Base-by-base conservation (phyloP, 2,797 vertebrate species). In the Thunnus albacares region DNA sequence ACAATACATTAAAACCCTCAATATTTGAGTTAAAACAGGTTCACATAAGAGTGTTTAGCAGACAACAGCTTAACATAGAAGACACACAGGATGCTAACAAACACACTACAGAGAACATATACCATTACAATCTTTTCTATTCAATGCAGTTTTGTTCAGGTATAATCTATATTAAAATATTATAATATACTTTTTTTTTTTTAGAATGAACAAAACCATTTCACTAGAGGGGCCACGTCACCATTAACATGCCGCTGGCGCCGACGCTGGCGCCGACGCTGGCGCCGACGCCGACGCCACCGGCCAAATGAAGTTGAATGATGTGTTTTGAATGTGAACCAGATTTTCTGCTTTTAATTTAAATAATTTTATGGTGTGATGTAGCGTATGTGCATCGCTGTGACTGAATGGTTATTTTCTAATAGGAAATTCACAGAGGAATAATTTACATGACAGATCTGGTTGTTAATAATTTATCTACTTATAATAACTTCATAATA, bases 391-490 rank as follows among this genome's bases (percentile, higher is more conserved):
- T 49, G 45, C 13, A 66, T 35, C 12, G 10, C 20, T n/a, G 26
- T 4, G 52, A 55, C 51, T 55, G 51, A 45, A 47, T 45, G 14
- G 4, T 13, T 6, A 60, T 41, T 56, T 56, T 68, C 10, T 22
- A 55, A 30, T 41, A 47, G 24, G 2, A 30, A 43, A 12, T 24
- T 71, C 28, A 59, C 45, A 49, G 17, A 47, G 61, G 12, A 49
- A 30, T 13, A 35, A 77, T 77, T 73, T 52, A 17, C 24, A 45
- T 22, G 30, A 33, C 30, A 6, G 53, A 30, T 15, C 51, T 33
- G 24, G 20, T 52, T 51, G 26, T 60, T 22, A 53, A 59, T 61
- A 17, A 79, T 74, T 28, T n/a, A 55, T 64, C 47, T 57, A 24
- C 24, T 63, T 51, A 17, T 49, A 61, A 70, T 68, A 73, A 26